Conservation (phyloP, 2,888 invertebrate genomes). For the Branchipolynoe longqiensis region DNA sequence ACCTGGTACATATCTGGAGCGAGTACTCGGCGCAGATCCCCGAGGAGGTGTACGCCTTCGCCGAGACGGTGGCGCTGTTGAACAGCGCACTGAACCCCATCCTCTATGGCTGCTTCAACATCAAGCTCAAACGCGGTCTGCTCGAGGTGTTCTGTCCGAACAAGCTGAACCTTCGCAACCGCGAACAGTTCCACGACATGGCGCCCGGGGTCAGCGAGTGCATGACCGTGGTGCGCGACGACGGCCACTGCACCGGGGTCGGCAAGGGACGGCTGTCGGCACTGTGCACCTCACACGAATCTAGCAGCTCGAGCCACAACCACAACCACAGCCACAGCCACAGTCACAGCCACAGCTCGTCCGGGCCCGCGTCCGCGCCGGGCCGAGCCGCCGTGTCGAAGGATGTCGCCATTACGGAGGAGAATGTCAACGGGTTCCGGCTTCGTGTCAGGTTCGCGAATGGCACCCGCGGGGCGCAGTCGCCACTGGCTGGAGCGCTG, state of each 20-base stretch:
- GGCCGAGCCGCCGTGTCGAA: neutral
- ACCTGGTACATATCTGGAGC: slow-evolving; percentile 81
- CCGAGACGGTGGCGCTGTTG: slow-evolving; percentile 79
- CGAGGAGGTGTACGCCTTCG: slow-evolving; percentile 79
- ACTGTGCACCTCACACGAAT: neutral
- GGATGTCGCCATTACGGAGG: slow-evolving; percentile 56
- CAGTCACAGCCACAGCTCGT: slow-evolving; percentile 27
- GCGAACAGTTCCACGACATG: slow-evolving; percentile 38
- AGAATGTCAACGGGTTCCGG: slow-evolving; percentile 58
- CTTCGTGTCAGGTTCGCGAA: slow-evolving; percentile 55
- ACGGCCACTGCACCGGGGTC: slow-evolving; percentile 31
- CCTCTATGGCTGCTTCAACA: slow-evolving; percentile 82
- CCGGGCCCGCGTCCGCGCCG: neutral
- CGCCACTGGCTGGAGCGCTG: neutral
- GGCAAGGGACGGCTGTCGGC: slow-evolving; percentile 10
- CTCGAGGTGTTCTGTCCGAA: slow-evolving; percentile 62
- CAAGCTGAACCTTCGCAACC: slow-evolving; percentile 6
- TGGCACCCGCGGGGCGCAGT: slow-evolving; percentile 19
- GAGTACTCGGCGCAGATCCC: slow-evolving; percentile 80
- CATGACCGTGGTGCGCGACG: slow-evolving; percentile 40
- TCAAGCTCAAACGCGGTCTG: slow-evolving; percentile 71
- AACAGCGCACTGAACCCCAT: slow-evolving; percentile 82
- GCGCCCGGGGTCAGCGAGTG: slow-evolving; percentile 50
- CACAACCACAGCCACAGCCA: neutral
- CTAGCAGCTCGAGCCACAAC: slow-evolving; percentile 33